Evolutionary conservation across 1,140 invertebrate species (phyloP).

Genomic region (Drosophila seguyi): DNA sequence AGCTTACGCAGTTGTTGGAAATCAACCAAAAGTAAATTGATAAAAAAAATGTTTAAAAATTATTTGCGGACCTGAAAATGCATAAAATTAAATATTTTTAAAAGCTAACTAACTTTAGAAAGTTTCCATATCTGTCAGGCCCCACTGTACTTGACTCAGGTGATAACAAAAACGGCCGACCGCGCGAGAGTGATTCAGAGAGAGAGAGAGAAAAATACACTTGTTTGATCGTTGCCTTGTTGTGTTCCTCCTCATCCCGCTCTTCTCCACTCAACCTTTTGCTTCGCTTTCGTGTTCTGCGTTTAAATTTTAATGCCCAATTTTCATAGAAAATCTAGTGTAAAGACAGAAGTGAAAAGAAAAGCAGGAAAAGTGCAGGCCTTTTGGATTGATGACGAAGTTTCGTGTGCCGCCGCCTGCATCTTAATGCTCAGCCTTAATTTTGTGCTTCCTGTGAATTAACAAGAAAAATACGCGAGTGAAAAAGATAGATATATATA

Average conservation of each 20-base stretch:
- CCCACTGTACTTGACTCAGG: slow-evolving; percentile 50
- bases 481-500: slow-evolving; percentile 19
- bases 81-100: not conserved
- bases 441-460: slow-evolving; percentile 76
- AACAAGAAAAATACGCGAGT: slow-evolving; percentile 30
- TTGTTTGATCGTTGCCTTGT: slow-evolving; percentile 50
- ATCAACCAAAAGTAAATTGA: too few relatives aligned
- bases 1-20: not conserved
- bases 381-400: slow-evolving; percentile 37
- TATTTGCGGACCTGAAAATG: not conserved
- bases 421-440: slow-evolving; percentile 62
- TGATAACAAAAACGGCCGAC: slow-evolving; percentile 50
- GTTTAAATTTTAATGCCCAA: slow-evolving; percentile 62
- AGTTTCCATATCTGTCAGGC: not conserved
- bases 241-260: slow-evolving; percentile 1
- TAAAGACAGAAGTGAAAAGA: slow-evolving; percentile 43
- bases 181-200: slow-evolving; percentile 9
- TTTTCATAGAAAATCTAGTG: slow-evolving; percentile 50
- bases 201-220: slow-evolving; percentile 30
- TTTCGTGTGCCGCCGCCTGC: slow-evolving; percentile 51
- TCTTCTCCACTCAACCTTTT: slow-evolving; percentile 5
- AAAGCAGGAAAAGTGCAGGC: slow-evolving; percentile 68
- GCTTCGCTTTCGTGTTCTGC: slow-evolving; percentile 31
- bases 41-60: not conserved
- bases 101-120: too few relatives aligned